These are phyloP conservation scores for Cyrtorhinus lividipennis DNA, from an alignment of 1,140 invertebrate species.

Conservation along the genomic window DNA sequence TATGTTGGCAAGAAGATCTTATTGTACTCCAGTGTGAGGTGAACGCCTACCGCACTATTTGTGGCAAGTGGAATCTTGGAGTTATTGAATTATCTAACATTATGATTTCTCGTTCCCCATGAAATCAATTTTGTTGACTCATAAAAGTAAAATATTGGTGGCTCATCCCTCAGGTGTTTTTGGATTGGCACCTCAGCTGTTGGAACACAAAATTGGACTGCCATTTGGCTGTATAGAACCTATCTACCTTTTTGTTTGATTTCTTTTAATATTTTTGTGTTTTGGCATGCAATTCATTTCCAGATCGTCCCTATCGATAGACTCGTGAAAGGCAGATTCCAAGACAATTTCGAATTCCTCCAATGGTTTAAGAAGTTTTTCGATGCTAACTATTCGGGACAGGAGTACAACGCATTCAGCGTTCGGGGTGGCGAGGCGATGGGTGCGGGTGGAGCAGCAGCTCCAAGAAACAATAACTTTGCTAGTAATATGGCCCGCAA, in stretches of 20 bases:
- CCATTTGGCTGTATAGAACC: no score
- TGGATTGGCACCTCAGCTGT: no score
- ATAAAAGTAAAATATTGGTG: no score
- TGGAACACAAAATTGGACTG: no score
- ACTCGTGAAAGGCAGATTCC: conserved; percentile 86
- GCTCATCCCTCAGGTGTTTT: no score
- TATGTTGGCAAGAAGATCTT: no score
- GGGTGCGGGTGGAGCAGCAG: conserved; percentile 42
- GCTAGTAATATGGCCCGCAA: not conserved
- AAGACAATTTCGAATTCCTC: conserved; percentile 98
- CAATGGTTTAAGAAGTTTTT: conserved; percentile 99
- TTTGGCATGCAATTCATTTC: conserved; percentile 30
- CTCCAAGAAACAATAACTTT: conserved; percentile 25
- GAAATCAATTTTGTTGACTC: no score
- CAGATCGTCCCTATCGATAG: conserved; percentile 77
- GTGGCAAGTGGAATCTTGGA: no score
- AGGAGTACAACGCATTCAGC: conserved; percentile 76
- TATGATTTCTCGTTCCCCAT: no score
- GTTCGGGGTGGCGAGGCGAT: conserved; percentile 70
- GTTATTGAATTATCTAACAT: no score
- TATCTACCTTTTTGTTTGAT: conserved; percentile 28
- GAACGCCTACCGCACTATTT: no score
- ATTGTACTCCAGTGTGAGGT: no score
- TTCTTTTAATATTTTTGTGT: conserved; percentile 28
- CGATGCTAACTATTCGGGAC: conserved; percentile 90